Conservation (phyloP, 1,140 invertebrate genomes). For the Palaemon carinicauda region DNA sequence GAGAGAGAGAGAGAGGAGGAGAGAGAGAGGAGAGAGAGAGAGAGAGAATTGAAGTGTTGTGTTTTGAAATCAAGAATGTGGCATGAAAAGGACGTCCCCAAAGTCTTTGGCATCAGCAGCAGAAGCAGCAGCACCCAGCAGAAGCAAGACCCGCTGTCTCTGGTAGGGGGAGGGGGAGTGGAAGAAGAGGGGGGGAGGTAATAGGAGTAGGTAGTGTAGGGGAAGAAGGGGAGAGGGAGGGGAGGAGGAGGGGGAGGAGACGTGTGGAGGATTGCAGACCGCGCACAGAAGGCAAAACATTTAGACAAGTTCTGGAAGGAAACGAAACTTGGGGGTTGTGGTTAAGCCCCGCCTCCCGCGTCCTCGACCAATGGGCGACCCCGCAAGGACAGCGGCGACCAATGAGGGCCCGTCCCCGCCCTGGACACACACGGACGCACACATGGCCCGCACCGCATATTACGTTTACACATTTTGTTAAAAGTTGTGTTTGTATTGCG, state of each 20-base stretch:
- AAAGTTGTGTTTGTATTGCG: slow-evolving; percentile 61
- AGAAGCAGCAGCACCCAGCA: no score
- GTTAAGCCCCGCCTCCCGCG: slow-evolving; percentile 42
- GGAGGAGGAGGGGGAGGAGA: slow-evolving; percentile 11
- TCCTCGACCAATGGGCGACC: slow-evolving; percentile 48
- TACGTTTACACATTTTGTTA: slow-evolving; percentile 61
- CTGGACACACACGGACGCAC: slow-evolving; percentile 59
- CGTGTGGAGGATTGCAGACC: slow-evolving; percentile 52
- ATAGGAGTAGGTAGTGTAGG: background rate
- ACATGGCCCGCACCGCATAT: slow-evolving; percentile 59
- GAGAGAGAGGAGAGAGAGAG: slow-evolving; percentile 56
- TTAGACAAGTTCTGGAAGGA: slow-evolving; percentile 59
- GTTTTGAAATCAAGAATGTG: slow-evolving; percentile 75
- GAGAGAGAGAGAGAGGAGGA: slow-evolving; percentile 54
- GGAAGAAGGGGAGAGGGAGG: no score
- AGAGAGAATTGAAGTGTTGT: slow-evolving; percentile 60
- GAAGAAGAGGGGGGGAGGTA: background rate
- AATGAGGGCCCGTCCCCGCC: slow-evolving; percentile 54
- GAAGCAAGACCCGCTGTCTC: background rate
- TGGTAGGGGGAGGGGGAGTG: background rate
- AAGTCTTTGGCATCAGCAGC: background rate
- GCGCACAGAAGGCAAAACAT: slow-evolving; percentile 59
- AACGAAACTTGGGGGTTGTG: slow-evolving; percentile 54
- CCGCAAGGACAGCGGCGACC: slow-evolving; percentile 35
- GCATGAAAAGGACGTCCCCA: slow-evolving; percentile 69